Conservation (phyloP, 2,797 vertebrate species). For the Typhlichthys eigenmanni region DNA sequence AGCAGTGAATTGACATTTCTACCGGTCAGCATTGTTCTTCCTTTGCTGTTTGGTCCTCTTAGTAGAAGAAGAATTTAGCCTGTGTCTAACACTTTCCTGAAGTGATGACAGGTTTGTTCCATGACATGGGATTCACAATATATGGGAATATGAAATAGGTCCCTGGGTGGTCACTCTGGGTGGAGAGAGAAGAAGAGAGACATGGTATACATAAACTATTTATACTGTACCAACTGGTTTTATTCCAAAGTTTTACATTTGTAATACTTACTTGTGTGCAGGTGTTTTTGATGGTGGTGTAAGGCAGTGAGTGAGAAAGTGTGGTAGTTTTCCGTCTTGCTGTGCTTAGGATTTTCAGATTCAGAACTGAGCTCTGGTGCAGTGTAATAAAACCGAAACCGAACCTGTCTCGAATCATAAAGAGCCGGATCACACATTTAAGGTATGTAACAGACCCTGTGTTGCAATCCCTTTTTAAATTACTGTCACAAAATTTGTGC, state of each 20-base stretch:
- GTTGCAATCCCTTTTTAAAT: conserved; percentile 15
- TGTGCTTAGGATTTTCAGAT: conserved; percentile 20
- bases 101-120: conserved; percentile 48
- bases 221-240: neutral
- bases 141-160: conserved; percentile 49
- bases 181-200: conserved; percentile 14
- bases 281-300: conserved; percentile 22
- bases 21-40: conserved; percentile 27
- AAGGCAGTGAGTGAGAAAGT: conserved; percentile 23
- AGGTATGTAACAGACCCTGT: conserved; percentile 24
- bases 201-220: neutral
- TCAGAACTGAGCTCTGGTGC: conserved; percentile 24
- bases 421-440: conserved; percentile 25
- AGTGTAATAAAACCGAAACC: conserved; percentile 16
- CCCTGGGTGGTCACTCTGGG: conserved; percentile 34
- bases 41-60: conserved; percentile 35
- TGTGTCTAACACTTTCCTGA: conserved; percentile 50
- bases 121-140: conserved; percentile 15
- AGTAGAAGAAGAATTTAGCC: conserved; percentile 60
- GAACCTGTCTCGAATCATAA: conserved; percentile 27
- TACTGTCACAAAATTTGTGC: neutral
- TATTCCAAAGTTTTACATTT: conserved; percentile 13
- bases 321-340: conserved; percentile 25
- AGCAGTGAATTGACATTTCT: conserved; percentile 27
- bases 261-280: conserved; percentile 23